Conservation (phyloP, 2,113 vertebrate species). For the Takifugu flavidus region DNA sequence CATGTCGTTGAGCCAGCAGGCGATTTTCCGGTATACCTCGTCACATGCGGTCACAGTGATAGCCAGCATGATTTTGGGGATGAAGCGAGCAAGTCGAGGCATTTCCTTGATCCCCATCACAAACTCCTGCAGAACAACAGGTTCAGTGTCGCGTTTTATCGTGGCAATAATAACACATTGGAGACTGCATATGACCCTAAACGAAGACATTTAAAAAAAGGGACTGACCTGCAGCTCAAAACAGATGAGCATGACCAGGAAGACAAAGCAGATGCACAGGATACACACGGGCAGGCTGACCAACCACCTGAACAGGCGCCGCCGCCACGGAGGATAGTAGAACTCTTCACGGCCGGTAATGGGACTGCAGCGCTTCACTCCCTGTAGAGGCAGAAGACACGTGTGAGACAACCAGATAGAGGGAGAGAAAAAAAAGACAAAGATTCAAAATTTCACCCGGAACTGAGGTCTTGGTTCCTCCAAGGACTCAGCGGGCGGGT, state of each 20-base stretch:
- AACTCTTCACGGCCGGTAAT: constrained; percentile 91
- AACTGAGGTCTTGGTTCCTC: constrained; percentile 95
- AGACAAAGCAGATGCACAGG: constrained; percentile 87
- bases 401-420: neutral
- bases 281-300: constrained; percentile 93
- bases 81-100: constrained; percentile 85
- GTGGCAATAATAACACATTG: too few species aligned
- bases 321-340: constrained; percentile 93
- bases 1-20: constrained; percentile 96
- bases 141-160: neutral
- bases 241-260: constrained; percentile 95
- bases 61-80: constrained; percentile 92
- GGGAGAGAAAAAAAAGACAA: neutral
- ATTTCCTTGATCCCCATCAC: constrained; percentile 91
- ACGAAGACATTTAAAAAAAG: too few species aligned
- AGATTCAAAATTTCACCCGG: constrained; percentile 72
- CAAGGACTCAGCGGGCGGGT: constrained; percentile 84
- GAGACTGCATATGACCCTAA: too few species aligned
- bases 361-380: constrained; percentile 87
- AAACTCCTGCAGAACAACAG: constrained; percentile 79
- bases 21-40: constrained; percentile 94
- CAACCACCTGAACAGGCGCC: constrained; percentile 88
- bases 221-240: constrained; percentile 91
- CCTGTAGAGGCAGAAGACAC: constrained; percentile 66
- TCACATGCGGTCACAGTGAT: constrained; percentile 90